A percentile compares a stretch with the other conserved stretches of the same genome.
These are phyloP conservation scores for Zosterops lateralis DNA, from an alignment of 2,113 vertebrate genomes.

Conservation along the genomic window DNA sequence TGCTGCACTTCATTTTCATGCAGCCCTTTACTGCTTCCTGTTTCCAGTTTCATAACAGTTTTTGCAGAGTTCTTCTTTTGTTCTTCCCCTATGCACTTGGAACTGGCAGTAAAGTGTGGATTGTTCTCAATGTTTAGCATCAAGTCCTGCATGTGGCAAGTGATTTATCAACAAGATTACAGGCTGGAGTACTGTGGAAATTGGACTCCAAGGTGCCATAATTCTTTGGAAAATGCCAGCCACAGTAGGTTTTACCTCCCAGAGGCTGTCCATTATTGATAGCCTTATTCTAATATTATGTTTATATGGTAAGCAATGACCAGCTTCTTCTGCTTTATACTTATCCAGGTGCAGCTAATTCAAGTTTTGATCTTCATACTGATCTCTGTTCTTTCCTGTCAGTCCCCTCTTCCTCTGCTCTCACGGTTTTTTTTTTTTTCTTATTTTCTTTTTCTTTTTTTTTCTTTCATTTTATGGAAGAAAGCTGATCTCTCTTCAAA, in stretches of 20 bases:
- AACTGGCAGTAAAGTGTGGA: slow-evolving; percentile 1
- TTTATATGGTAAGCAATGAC: slow-evolving; percentile 31
- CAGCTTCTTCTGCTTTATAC: neutral
- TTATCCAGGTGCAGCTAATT: neutral
- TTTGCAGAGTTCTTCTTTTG: neutral
- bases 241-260: neutral
- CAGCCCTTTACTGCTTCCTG: neutral
- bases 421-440: neutral
- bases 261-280: slow-evolving; percentile 14
- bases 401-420: neutral
- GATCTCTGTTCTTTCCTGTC: neutral
- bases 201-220: slow-evolving; percentile 25
- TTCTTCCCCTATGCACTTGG: neutral
- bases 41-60: neutral
- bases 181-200: slow-evolving; percentile 18
- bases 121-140: slow-evolving; percentile 44
- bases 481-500: neutral
- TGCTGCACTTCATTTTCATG: neutral
- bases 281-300: slow-evolving; percentile 41
- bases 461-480: neutral
- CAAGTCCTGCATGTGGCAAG: slow-evolving; percentile 6
- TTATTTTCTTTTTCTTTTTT: no score
- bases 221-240: slow-evolving; percentile 52
- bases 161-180: slow-evolving; percentile 49
- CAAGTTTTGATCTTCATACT: neutral